phyloP scores from a whole-genome alignment of 2,797 vertebrate species.

The Diglossa cyanea region DNA sequence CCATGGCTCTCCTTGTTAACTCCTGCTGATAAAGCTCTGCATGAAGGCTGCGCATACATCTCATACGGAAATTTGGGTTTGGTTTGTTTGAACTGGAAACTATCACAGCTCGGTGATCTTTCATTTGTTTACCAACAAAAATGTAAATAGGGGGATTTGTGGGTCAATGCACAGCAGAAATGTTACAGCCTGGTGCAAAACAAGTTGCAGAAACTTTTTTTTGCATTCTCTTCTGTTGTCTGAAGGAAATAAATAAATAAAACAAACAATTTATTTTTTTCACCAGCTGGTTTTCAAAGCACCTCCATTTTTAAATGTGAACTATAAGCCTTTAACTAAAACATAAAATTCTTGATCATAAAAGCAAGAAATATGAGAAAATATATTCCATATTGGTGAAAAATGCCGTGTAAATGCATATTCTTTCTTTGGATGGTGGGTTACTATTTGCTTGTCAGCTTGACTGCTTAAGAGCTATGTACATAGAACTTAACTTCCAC shows the following conservation, averaged over 20 bases:
- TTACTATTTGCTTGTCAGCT: not conserved
- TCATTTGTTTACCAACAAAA: conserved; percentile 8
- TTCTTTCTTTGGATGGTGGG: not conserved
- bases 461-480: not conserved
- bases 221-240: not conserved
- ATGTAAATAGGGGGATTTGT: not conserved
- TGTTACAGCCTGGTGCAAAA: not conserved
- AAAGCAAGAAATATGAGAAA: not conserved
- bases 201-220: not conserved
- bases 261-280: not conserved
- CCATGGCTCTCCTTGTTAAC: not conserved
- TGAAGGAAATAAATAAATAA: not conserved
- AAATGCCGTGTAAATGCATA: not conserved
- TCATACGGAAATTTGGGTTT: not conserved
- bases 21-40: not conserved
- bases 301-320: not conserved
- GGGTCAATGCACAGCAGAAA: not conserved
- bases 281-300: not conserved
- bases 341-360: not conserved
- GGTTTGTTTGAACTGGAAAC: not conserved
- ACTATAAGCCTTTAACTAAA: not conserved
- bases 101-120: not conserved
- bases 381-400: not conserved
- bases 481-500: not conserved
- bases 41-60: not conserved